Conservation (phyloP, 2,888 invertebrate genomes). For the Eudiplozoon nipponicum region DNA sequence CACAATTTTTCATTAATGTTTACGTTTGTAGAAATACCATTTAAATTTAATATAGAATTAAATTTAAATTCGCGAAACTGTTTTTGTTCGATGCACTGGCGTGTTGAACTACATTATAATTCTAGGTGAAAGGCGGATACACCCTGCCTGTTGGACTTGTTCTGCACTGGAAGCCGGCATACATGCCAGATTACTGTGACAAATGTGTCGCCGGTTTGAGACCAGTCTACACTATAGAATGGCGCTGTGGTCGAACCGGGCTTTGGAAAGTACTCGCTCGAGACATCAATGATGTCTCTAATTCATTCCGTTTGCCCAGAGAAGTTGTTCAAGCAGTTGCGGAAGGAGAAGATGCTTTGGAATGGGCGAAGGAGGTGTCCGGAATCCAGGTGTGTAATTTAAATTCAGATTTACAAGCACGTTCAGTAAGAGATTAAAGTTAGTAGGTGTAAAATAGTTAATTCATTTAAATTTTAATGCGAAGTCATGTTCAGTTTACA, state of each 20-base stretch:
- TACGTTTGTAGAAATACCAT: too few species aligned
- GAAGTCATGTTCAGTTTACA: too few species aligned
- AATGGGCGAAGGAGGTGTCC: neutral
- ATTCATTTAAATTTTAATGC: too few species aligned
- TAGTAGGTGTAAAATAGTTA: too few species aligned
- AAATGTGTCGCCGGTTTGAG: slow-evolving; percentile 11
- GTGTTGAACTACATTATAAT: too few species aligned
- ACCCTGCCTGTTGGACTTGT: neutral
- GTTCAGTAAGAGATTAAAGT: too few species aligned
- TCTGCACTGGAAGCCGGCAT: slow-evolving; percentile 13
- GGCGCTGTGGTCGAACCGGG: slow-evolving; percentile 5
- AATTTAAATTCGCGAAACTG: too few species aligned
- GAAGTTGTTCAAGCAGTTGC: neutral
- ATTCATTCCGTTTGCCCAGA: neutral
- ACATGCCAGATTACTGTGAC: slow-evolving; percentile 14
- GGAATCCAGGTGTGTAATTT: neutral
- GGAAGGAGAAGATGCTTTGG: neutral
- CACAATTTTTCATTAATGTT: too few species aligned
- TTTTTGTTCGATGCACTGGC: too few species aligned
- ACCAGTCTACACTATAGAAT: slow-evolving; percentile 13
- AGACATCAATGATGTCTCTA: neutral
- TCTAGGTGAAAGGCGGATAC: too few species aligned
- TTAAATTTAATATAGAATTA: too few species aligned
- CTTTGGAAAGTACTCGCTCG: slow-evolving; percentile 7
- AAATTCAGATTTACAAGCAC: too few species aligned